Percentiles rank a stretch among this genome's conserved stretches.
phyloP scores from a whole-genome alignment of 2,113 vertebrate species.

The Aleadryas rufinucha region DNA sequence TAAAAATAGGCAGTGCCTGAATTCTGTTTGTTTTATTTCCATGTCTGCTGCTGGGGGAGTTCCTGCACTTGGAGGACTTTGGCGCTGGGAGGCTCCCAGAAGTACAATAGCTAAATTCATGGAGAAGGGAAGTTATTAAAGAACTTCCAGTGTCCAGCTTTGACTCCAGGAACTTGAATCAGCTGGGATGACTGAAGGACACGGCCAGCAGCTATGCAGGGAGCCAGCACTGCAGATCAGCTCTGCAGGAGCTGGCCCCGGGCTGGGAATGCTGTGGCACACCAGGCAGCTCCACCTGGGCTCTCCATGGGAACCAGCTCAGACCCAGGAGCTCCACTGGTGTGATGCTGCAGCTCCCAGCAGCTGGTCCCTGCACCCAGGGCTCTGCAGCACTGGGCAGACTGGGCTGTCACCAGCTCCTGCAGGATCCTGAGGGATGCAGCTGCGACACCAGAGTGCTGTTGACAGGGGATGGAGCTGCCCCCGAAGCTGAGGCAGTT shows the following conservation, averaged over 20 bases:
- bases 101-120: background rate
- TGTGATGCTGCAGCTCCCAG: background rate
- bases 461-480: background rate
- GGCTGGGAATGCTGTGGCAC: background rate
- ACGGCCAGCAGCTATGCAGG: background rate
- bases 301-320: background rate
- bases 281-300: background rate
- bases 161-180: background rate
- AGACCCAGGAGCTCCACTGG: background rate
- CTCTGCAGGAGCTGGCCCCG: background rate
- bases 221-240: background rate
- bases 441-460: background rate
- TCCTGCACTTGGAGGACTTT: background rate
- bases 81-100: background rate
- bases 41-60: background rate
- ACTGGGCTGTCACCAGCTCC: background rate
- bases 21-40: slow-evolving; percentile 30
- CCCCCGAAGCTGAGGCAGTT: background rate
- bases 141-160: background rate
- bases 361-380: background rate
- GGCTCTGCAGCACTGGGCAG: background rate
- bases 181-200: background rate
- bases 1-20: slow-evolving; percentile 24
- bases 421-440: background rate
- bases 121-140: slow-evolving; percentile 21